Percentiles rank a stretch among this genome's conserved stretches.
Conservation (phyloP, 2,888 invertebrate species). For the Ophraella communa region DNA sequence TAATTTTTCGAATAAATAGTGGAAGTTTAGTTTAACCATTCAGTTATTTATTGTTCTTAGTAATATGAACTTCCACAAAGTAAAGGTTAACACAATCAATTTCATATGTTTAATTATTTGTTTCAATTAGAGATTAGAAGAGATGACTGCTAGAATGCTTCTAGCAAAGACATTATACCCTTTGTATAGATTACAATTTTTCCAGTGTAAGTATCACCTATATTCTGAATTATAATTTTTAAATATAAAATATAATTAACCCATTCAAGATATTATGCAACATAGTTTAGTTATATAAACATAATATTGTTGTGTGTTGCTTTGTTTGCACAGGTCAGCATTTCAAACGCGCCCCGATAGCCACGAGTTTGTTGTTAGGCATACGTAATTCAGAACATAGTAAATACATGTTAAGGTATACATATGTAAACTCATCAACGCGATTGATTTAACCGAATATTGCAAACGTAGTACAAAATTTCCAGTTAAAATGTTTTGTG, state of each 20-base stretch:
- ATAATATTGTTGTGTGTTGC: slow-evolving; percentile 32
- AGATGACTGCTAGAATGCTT: no score
- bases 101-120: no score
- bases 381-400: slow-evolving; percentile 12
- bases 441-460: neutral
- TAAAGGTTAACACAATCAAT: no score
- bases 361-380: slow-evolving; percentile 5
- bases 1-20: no score
- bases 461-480: neutral
- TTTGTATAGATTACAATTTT: no score
- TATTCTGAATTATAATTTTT: slow-evolving; percentile 17
- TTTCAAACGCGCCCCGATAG: slow-evolving; percentile 22
- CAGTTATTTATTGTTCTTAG: no score
- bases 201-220: no score
- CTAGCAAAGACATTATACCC: no score
- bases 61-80: no score
- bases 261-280: slow-evolving; percentile 30
- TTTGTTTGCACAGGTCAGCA: slow-evolving; percentile 39
- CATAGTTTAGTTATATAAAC: slow-evolving; percentile 32
- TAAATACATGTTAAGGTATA: neutral
- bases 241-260: slow-evolving; percentile 23
- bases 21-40: no score
- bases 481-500: neutral
- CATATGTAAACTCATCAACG: neutral
- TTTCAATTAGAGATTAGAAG: no score